phyloP scores from a whole-genome alignment of 64 coral and sea anemone species.

The Dendronephthya gigantea region DNA sequence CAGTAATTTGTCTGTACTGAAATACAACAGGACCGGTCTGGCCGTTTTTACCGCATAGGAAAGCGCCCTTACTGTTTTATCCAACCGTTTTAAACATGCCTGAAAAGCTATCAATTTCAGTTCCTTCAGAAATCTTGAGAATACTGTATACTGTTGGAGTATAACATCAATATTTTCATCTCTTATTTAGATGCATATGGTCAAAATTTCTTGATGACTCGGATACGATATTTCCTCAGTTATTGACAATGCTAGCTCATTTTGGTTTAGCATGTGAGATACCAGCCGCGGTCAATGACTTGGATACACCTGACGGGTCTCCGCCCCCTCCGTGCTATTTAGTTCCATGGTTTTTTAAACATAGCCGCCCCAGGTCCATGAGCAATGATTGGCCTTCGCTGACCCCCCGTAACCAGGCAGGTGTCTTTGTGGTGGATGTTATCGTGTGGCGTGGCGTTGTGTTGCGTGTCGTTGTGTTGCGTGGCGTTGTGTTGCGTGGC shows the following conservation, averaged over 20 bases:
- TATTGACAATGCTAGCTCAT: slow-evolving; percentile 25
- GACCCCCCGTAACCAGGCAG: slow-evolving; percentile 15
- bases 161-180: too few species aligned
- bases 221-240: slow-evolving; percentile 20
- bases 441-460: too few species aligned
- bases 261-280: slow-evolving; percentile 51
- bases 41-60: too few species aligned
- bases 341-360: slow-evolving; percentile 41
- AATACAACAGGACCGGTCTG: too few species aligned
- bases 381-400: slow-evolving; percentile 8
- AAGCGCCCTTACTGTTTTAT: too few species aligned
- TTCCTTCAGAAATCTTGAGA: too few species aligned
- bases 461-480: not conserved
- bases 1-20: too few species aligned
- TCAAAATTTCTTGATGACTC: slow-evolving; percentile 10
- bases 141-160: too few species aligned
- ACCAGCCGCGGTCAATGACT: not conserved
- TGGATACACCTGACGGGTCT: not conserved
- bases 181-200: slow-evolving; percentile 37
- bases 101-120: too few species aligned
- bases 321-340: not conserved
- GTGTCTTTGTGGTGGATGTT: too few species aligned
- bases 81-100: too few species aligned
- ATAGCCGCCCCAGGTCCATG: not conserved
- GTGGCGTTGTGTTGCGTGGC: not conserved